phyloP scores from a whole-genome alignment of 2,888 invertebrate genomes.

The Leptinotarsa haldemani region DNA sequence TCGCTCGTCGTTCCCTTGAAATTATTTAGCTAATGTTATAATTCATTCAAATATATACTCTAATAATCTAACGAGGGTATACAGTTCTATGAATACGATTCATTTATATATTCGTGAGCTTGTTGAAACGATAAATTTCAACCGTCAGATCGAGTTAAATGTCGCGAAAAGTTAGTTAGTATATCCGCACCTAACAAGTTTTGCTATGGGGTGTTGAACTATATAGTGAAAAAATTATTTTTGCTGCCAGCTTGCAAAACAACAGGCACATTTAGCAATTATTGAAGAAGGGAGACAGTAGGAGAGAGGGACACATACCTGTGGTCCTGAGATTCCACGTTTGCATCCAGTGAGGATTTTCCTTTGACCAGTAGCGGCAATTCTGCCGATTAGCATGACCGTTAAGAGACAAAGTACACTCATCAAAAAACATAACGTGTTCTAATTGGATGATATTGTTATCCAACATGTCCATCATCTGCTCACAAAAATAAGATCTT shows the following conservation, averaged over 20 bases:
- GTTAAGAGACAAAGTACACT: too few species aligned
- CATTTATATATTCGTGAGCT: neutral
- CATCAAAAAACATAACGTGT: too few species aligned
- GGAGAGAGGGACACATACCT: neutral
- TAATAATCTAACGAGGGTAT: neutral
- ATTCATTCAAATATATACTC: too few species aligned
- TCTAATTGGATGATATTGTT: too few species aligned
- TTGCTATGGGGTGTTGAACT: neutral
- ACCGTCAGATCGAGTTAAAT: neutral
- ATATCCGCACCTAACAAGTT: slow-evolving; percentile 20
- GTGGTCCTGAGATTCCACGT: slow-evolving; percentile 18
- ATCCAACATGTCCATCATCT: too few species aligned
- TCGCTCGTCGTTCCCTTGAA: too few species aligned
- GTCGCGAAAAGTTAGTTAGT: slow-evolving; percentile 1
- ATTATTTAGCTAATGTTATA: too few species aligned
- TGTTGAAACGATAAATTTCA: neutral
- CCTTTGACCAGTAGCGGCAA: too few species aligned
- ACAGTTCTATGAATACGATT: neutral
- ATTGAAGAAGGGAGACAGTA: slow-evolving; percentile 9
- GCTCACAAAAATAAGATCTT: too few species aligned
- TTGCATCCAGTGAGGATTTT: too few species aligned
- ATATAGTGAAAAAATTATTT: neutral
- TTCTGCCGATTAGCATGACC: too few species aligned
- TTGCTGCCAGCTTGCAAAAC: slow-evolving; percentile 11
- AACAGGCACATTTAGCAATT: slow-evolving; percentile 19